Evolutionary conservation across 2,113 vertebrate genomes (phyloP).

Genomic region (Eubucco bourcierii): DNA sequence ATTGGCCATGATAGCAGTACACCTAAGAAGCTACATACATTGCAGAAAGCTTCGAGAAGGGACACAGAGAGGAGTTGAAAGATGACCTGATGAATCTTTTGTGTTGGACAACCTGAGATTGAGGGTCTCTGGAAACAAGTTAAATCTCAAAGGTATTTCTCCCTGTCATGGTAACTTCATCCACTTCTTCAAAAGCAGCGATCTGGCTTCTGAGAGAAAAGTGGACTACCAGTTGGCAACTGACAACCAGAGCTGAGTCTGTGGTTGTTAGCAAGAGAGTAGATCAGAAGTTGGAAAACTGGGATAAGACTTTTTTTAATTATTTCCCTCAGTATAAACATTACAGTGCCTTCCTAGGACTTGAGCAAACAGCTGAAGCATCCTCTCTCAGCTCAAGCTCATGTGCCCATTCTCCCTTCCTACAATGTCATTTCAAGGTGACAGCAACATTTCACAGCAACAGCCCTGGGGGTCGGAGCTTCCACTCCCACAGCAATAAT

Average conservation of each 20-base stretch:
- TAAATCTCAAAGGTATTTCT: neutral
- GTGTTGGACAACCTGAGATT: neutral
- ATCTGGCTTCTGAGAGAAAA: neutral
- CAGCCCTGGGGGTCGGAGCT: accelerated
- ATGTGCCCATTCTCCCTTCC: neutral
- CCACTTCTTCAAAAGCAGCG: neutral
- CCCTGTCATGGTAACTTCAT: neutral
- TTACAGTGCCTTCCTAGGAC: neutral
- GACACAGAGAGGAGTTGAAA: neutral
- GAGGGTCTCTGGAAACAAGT: neutral
- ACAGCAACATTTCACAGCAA: neutral
- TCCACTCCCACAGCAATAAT: neutral
- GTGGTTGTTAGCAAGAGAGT: neutral
- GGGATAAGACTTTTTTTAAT: neutral
- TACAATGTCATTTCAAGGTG: neutral
- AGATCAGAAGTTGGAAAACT: neutral
- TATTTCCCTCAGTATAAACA: neutral
- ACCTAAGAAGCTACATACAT: neutral
- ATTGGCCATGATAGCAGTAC: neutral
- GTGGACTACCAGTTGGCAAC: too few relatives aligned
- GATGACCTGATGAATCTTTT: neutral
- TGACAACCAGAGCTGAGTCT: neutral
- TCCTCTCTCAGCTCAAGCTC: neutral
- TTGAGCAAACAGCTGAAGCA: neutral
- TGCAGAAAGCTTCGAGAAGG: neutral